These are phyloP conservation scores for Rhodophaea formosa DNA, from an alignment of 2,888 invertebrate species.

Conservation along the genomic window DNA sequence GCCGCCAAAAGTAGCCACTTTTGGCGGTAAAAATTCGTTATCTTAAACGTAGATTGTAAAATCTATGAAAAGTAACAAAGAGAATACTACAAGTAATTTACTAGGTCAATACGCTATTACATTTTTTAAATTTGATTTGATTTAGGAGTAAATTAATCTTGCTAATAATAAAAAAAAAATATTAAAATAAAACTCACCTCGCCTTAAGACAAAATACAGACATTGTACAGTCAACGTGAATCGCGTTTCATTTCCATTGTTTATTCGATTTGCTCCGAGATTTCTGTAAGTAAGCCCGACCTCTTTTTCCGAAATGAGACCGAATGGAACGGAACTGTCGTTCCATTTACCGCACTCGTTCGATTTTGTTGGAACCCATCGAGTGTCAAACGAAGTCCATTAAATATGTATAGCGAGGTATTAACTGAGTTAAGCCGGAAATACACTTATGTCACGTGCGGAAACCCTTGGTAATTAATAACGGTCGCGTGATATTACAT, in stretches of 20 bases:
- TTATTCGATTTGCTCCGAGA: neutral
- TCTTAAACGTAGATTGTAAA: too few relatives aligned
- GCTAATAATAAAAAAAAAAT: too few relatives aligned
- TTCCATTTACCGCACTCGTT: conserved; percentile 2
- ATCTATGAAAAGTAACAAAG: too few relatives aligned
- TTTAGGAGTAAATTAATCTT: too few relatives aligned
- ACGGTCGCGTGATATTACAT: neutral
- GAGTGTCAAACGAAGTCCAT: conserved; percentile 4
- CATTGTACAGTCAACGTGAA: neutral
- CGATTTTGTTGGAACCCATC: conserved; percentile 10
- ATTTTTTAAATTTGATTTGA: too few relatives aligned
- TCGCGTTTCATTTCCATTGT: neutral
- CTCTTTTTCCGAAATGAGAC: conserved; percentile 1
- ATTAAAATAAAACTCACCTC: neutral
- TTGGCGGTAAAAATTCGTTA: too few relatives aligned
- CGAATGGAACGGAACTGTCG: conserved; percentile 1
- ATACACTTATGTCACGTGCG: conserved; percentile 1
- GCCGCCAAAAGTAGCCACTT: too few relatives aligned
- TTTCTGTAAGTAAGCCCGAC: neutral
- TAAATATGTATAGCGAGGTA: conserved; percentile 3
- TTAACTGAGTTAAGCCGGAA: neutral
- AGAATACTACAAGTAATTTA: too few relatives aligned
- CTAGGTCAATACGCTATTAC: too few relatives aligned
- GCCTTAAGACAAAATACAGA: neutral
- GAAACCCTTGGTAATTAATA: neutral